phyloP scores from a whole-genome alignment of 1,140 invertebrate species.

The Rhopalosiphum maidis region DNA sequence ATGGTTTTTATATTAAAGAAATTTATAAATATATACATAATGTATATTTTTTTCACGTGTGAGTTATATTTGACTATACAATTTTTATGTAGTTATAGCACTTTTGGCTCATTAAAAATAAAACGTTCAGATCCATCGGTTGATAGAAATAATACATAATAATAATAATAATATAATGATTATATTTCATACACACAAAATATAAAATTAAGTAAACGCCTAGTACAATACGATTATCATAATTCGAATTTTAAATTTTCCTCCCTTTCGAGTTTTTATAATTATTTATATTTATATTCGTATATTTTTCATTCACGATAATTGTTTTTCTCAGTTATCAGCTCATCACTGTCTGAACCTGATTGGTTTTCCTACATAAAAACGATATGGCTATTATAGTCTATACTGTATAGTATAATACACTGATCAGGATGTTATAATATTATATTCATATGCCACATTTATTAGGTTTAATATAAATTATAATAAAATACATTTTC shows the following conservation, averaged over 20 bases:
- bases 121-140: not conserved
- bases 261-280: not conserved
- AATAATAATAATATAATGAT: not conserved
- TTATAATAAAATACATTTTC: not conserved
- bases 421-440: not conserved
- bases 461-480: not conserved
- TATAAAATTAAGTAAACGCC: not conserved
- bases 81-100: not conserved
- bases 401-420: not conserved
- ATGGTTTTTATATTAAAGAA: not conserved
- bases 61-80: not conserved
- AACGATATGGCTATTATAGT: not conserved
- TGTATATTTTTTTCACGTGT: not conserved
- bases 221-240: not conserved
- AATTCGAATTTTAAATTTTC: not conserved
- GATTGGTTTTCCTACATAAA: not conserved
- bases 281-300: not conserved
- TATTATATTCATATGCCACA: not conserved
- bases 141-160: not conserved
- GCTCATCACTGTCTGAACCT: not conserved
- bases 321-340: not conserved
- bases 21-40: not conserved
- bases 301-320: not conserved
- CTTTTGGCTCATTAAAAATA: not conserved
- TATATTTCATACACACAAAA: not conserved